Base-by-base conservation (phyloP, 2,113 vertebrate species). In the Gasterosteus nipponicus region DNA sequence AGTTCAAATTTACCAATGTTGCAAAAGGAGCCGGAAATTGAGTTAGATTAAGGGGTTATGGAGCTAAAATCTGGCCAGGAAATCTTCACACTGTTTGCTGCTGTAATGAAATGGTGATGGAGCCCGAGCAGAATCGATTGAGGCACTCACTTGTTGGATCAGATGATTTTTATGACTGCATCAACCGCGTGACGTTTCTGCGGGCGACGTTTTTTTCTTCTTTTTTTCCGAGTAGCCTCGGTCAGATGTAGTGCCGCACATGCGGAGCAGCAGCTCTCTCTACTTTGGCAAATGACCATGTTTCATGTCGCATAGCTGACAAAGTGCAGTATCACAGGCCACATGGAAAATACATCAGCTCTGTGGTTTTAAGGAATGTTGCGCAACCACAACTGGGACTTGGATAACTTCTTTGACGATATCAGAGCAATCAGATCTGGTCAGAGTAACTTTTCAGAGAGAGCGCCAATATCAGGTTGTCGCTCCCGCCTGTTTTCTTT, bases 61-160 rank as follows among this genome's bases (percentile, higher is more conserved):
- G 42, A 41, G 7, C 41, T 38, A 2, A 0, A 53, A 66, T 67
- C 58, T 53, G 49, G 57, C 60, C 69, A 51, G 63, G 67, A 80
- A 67, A 42, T 76, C 73, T 74, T 70, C 80, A 54, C 11, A 47
- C 75, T 77, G 65, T 68, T 71, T 68, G 49, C 66, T 57, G 77
- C 44, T 16, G 33, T 63, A 77, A 81, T 51, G 58, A 19, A n/a
- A 66, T 62, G 54, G 83, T 63, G 54, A 84, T 63, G 77, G 81
- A 84, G 73, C 22, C 54, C n/a, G 3, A 65, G 64, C 73, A 53
- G 66, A 69, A 66, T 77, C 46, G 16, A 86, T 85, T 89, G 82
- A 56, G 57, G 73, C 61, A 31, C 74, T 72, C 69, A 80, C 83
- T 85, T 88, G 84, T 84, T 78, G 80, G 86, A 87, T 75, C 81